Evolutionary conservation across 2,113 vertebrate genomes (phyloP), one percentile per base, ranked within the genome.

Genomic region (Anoura caudifer): DNA sequence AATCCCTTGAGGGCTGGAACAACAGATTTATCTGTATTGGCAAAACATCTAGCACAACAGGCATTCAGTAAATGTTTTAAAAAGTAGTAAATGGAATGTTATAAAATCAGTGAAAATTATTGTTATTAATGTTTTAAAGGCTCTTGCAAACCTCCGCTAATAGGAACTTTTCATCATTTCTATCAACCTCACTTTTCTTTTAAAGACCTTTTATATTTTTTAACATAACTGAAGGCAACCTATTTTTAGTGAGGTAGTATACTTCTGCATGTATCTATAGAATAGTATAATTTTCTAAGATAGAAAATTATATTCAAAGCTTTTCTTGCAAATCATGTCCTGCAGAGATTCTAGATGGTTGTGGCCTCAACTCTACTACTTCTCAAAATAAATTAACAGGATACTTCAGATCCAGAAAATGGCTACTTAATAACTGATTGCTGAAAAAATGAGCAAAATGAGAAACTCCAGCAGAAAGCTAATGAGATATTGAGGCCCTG

Each of bases 61-160:
- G 75, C 63, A 87, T 91, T 91, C 41, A 38, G 47, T 83, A 83
- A 86, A 83, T 89, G 28, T 95, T 83, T 95, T 93, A 90, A 82
- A 50, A 95, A 52, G 41, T 79, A 96, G 90, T 92, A 94, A 93
- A 87, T 81, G n/a, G 47, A 89, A 88, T 94, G 89, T 72, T 95
- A 93, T 95, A 96, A 97, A 95, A 96, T 83, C 83, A 92, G 75
- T 63, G 47, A 95, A n/a, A 63, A 75, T 93, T 95, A 90, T 89
- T 89, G 38, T 72, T 77, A 95, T 91, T 87, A 96, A 83, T 41
- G 80, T 96, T 95, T 93, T 96, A 89, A 89, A 96, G 47, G 1
- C 31, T 93, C 94, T 89, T 87, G 38, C 24, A 61, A 50, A 50
- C 33, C 2, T 92, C 79, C 45, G 4, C 47, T 59, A 24, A 93